Evolutionary conservation across 2,888 invertebrate genomes (phyloP).

Genomic region (Pollenia griseotomentosa): DNA sequence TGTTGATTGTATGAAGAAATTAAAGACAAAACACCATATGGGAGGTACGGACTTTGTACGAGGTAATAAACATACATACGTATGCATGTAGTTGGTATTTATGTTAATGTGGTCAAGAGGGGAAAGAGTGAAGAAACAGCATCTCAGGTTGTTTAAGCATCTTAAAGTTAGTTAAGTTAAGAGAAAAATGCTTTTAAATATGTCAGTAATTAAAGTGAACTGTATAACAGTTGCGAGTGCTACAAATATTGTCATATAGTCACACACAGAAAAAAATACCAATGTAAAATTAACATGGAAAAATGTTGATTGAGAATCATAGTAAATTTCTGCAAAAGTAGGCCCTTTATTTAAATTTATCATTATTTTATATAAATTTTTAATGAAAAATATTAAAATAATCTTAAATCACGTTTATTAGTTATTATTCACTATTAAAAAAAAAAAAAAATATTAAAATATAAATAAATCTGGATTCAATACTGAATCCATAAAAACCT

Average conservation of each 20-base stretch:
- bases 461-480: too few relatives aligned
- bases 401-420: too few relatives aligned
- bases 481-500: too few relatives aligned
- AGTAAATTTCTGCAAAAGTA: too few relatives aligned
- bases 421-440: too few relatives aligned
- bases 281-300: too few relatives aligned
- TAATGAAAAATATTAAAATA: too few relatives aligned
- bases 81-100: not conserved
- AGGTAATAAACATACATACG: not conserved
- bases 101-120: conserved; percentile 6
- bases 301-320: too few relatives aligned
- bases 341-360: too few relatives aligned
- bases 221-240: conserved; percentile 47
- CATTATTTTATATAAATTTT: too few relatives aligned
- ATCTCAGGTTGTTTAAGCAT: conserved; percentile 29
- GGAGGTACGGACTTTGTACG: conserved; percentile 25
- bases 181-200: conserved; percentile 1
- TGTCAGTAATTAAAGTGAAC: conserved; percentile 63
- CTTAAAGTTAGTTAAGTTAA: not conserved
- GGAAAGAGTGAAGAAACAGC: not conserved
- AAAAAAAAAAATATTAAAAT: too few relatives aligned
- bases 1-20: conserved; percentile 38
- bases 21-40: conserved; percentile 46
- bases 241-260: conserved; percentile 22
- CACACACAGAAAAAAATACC: too few relatives aligned